Conservation (phyloP, 2,113 vertebrate genomes). For the Zingel zingel region DNA sequence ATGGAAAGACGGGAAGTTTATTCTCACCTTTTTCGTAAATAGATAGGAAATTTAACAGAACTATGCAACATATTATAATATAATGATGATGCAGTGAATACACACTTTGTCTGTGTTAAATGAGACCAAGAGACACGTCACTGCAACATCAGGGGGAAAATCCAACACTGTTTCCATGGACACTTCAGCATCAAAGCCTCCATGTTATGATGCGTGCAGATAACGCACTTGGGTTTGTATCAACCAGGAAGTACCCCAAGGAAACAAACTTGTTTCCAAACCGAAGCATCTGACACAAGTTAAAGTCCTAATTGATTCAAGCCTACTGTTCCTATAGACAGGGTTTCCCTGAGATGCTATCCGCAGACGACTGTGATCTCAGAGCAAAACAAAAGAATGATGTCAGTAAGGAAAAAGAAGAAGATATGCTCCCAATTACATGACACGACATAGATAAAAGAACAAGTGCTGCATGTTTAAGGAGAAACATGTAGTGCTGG, state of each 20-base stretch:
- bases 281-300: slow-evolving; percentile 73
- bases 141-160: neutral
- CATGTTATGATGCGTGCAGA: slow-evolving; percentile 47
- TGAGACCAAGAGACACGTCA: slow-evolving; percentile 6
- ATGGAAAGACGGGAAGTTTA: neutral
- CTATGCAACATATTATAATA: neutral
- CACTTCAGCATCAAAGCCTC: slow-evolving; percentile 50
- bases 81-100: neutral
- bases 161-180: slow-evolving; percentile 8
- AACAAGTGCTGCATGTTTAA: neutral
- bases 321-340: slow-evolving; percentile 43
- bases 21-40: neutral
- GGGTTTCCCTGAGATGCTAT: slow-evolving; percentile 56
- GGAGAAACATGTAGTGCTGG: neutral
- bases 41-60: neutral
- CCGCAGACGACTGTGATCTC: slow-evolving; percentile 50
- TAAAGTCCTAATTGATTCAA: slow-evolving; percentile 71
- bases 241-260: slow-evolving; percentile 62
- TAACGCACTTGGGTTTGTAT: slow-evolving; percentile 29
- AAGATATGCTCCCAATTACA: slow-evolving; percentile 58
- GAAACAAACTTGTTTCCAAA: slow-evolving; percentile 61
- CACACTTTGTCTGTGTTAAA: neutral
- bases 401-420: slow-evolving; percentile 37
- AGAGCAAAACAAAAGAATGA: slow-evolving; percentile 65
- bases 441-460: slow-evolving; percentile 33